Evolutionary conservation across 1,140 invertebrate species (phyloP).

Genomic region (Wiebesia pumilae): DNA sequence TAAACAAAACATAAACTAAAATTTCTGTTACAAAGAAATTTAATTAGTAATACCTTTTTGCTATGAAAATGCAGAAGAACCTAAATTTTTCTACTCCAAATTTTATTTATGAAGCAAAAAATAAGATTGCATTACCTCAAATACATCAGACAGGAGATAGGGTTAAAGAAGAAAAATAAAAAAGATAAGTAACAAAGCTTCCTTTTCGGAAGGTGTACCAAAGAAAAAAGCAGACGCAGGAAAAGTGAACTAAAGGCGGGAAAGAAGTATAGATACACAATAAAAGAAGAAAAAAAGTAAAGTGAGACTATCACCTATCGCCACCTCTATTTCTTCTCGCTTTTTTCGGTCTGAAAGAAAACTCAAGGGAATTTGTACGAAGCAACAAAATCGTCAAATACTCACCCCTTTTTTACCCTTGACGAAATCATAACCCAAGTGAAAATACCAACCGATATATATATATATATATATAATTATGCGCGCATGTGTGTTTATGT

Average conservation of each 20-base stretch:
- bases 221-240: constrained; percentile 10
- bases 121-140: constrained; percentile 24
- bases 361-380: constrained; percentile 20
- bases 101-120: constrained; percentile 4
- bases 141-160: constrained; percentile 6
- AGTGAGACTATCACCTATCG: constrained; percentile 25
- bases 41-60: background rate
- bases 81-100: background rate
- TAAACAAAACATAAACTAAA: no score
- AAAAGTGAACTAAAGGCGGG: constrained; percentile 10
- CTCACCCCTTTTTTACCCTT: no score
- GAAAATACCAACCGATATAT: no score
- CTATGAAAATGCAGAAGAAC: background rate
- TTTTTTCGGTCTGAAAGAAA: constrained; percentile 15
- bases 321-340: constrained; percentile 1
- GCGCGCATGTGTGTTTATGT: no score
- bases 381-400: background rate
- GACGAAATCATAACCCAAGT: no score
- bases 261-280: background rate
- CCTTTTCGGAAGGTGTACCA: constrained; percentile 4
- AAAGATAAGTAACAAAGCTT: constrained; percentile 22
- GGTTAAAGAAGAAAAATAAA: constrained; percentile 31
- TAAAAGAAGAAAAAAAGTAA: constrained; percentile 8
- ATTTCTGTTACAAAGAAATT: background rate
- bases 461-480: no score